Evolutionary conservation across 2,797 vertebrate species (phyloP).

Genomic region (Neosilurus hyrtlii): DNA sequence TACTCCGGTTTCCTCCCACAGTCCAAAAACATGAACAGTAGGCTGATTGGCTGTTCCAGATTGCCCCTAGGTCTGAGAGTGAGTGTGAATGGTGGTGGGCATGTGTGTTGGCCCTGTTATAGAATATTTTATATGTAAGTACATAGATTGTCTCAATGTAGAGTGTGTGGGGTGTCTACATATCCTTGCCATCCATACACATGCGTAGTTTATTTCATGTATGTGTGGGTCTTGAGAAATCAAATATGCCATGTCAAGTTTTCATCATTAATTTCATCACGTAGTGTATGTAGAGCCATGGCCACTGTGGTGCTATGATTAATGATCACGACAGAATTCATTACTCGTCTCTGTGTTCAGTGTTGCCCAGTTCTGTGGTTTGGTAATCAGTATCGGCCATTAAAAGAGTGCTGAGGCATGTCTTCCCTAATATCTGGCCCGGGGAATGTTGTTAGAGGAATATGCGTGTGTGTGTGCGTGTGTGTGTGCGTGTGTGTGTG

Average conservation of each 20-base stretch:
- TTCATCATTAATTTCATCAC: neutral
- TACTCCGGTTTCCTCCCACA: no score
- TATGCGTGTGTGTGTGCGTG: neutral
- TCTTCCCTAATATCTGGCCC: neutral
- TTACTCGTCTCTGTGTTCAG: neutral
- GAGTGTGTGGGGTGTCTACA: no score
- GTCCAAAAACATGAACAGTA: no score
- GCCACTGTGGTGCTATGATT: neutral
- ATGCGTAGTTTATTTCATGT: neutral
- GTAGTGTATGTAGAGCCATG: neutral
- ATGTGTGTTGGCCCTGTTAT: no score
- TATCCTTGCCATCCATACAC: neutral
- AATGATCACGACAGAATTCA: neutral
- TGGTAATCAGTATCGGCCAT: neutral
- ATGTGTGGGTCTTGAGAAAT: slow-evolving; percentile 1
- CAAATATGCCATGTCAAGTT: neutral
- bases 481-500: neutral
- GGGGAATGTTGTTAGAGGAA: neutral
- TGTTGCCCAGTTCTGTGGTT: neutral
- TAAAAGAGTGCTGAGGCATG: neutral
- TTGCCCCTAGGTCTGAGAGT: no score
- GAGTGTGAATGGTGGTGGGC: no score
- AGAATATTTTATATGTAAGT: no score
- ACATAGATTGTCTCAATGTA: neutral
- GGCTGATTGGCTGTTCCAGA: no score